These are phyloP conservation scores for Rhinoraja longicauda DNA, from an alignment of 2,797 vertebrate species.

Conservation along the genomic window DNA sequence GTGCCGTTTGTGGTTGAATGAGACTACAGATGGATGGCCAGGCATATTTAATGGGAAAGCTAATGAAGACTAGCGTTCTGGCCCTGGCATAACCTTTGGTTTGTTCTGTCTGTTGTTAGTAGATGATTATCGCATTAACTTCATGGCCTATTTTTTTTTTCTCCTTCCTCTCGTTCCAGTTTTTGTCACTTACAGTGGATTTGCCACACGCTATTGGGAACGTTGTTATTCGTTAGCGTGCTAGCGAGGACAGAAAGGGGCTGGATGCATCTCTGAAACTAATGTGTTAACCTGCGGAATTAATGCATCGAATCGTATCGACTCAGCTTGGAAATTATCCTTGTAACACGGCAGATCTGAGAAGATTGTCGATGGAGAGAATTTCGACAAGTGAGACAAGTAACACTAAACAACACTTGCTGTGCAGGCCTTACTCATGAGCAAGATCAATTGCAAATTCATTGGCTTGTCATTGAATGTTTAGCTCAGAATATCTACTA, in stretches of 20 bases:
- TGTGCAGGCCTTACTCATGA: not conserved
- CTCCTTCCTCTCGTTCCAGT: not conserved
- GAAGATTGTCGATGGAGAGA: not conserved
- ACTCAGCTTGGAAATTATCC: not conserved
- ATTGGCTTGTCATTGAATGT: conserved; percentile 9
- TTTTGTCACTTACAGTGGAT: not conserved
- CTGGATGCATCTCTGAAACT: not conserved
- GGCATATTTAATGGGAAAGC: not conserved
- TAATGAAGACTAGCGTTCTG: not conserved
- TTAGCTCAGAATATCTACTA: not conserved
- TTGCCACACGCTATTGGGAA: conserved; percentile 4
- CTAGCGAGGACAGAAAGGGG: not conserved
- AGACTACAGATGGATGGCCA: no score
- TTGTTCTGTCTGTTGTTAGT: not conserved
- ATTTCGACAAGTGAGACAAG: not conserved
- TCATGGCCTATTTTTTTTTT: not conserved
- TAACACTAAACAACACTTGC: not conserved
- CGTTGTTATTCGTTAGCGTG: not conserved
- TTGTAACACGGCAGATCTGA: not conserved
- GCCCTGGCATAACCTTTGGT: not conserved
- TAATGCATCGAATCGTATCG: not conserved
- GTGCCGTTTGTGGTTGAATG: no score
- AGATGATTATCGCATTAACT: not conserved
- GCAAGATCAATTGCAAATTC: not conserved
- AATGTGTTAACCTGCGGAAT: not conserved